These are phyloP conservation scores for Volucella bombylans DNA, from an alignment of 2,888 invertebrate species.

Conservation along the genomic window DNA sequence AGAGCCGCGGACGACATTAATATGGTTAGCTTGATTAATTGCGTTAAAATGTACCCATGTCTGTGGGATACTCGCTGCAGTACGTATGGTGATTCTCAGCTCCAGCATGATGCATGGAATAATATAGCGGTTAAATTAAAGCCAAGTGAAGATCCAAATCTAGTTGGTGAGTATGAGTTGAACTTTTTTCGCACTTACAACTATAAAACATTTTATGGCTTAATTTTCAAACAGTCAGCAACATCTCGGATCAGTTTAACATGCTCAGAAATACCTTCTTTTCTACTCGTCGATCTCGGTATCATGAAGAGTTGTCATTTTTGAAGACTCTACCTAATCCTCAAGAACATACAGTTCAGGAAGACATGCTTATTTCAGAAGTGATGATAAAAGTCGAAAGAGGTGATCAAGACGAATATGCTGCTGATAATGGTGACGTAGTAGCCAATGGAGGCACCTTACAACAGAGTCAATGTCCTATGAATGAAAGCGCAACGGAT, in stretches of 20 bases:
- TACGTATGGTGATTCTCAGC: background rate
- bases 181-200: no score
- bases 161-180: slow-evolving; percentile 5
- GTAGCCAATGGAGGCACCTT: no score
- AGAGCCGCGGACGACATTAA: background rate
- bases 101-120: slow-evolving; percentile 6
- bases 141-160: background rate
- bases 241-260: slow-evolving; percentile 13
- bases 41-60: slow-evolving; percentile 30
- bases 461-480: no score
- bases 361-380: no score
- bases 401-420: background rate
- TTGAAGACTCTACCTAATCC: background rate
- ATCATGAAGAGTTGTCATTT: slow-evolving; percentile 10
- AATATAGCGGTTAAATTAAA: slow-evolving; percentile 1
- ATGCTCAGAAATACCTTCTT: slow-evolving; percentile 2
- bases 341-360: no score
- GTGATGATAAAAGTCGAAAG: background rate
- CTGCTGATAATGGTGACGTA: no score
- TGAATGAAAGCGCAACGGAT: no score
- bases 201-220: no score
- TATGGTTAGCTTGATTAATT: background rate
- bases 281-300: background rate
- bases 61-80: slow-evolving; percentile 23
- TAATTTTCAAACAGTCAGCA: background rate